A percentile compares a stretch with the other conserved stretches of the same genome.
phyloP scores from a whole-genome alignment of 2,797 vertebrate genomes.

The Periophthalmus magnuspinnatus region DNA sequence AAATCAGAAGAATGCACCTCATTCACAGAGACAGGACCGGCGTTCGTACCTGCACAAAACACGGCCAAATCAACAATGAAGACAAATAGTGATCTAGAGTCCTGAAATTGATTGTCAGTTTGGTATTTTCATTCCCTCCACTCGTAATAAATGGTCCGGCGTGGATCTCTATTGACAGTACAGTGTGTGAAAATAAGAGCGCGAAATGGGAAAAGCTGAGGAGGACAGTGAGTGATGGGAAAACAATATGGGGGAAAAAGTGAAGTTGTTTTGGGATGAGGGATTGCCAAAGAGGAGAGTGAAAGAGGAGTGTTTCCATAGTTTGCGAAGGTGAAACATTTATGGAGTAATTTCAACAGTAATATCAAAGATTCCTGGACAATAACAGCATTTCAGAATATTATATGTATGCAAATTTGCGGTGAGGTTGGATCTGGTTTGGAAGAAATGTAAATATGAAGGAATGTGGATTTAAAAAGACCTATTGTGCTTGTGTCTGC shows the following conservation, averaged over 20 bases:
- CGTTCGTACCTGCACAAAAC: slow-evolving; percentile 27
- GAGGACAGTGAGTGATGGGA: slow-evolving; percentile 37
- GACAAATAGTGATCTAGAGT: slow-evolving; percentile 54
- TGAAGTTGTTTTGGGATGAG: slow-evolving; percentile 36
- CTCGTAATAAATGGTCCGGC: slow-evolving; percentile 57
- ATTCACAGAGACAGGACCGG: slow-evolving; percentile 52
- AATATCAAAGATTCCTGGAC: too few species aligned
- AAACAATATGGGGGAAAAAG: slow-evolving; percentile 22
- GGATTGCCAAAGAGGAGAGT: slow-evolving; percentile 33
- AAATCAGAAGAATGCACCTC: slow-evolving; percentile 16
- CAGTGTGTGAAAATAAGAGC: slow-evolving; percentile 39
- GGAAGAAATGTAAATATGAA: too few species aligned
- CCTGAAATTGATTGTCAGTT: slow-evolving; percentile 64
- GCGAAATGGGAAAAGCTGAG: slow-evolving; percentile 44
- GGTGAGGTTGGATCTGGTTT: too few species aligned
- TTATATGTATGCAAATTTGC: too few species aligned
- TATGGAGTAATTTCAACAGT: background rate
- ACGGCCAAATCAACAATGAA: slow-evolving; percentile 58
- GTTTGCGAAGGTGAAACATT: background rate
- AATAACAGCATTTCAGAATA: too few species aligned
- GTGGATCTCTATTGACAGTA: slow-evolving; percentile 57
- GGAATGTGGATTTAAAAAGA: too few species aligned
- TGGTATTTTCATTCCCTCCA: slow-evolving; percentile 56
- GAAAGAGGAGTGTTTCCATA: slow-evolving; percentile 20
- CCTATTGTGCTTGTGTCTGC: too few species aligned